A percentile compares a stretch with the other conserved stretches of the same genome.
These are phyloP conservation scores for Penaeus vannamei DNA, from an alignment of 1,140 invertebrate genomes.

Conservation along the genomic window DNA sequence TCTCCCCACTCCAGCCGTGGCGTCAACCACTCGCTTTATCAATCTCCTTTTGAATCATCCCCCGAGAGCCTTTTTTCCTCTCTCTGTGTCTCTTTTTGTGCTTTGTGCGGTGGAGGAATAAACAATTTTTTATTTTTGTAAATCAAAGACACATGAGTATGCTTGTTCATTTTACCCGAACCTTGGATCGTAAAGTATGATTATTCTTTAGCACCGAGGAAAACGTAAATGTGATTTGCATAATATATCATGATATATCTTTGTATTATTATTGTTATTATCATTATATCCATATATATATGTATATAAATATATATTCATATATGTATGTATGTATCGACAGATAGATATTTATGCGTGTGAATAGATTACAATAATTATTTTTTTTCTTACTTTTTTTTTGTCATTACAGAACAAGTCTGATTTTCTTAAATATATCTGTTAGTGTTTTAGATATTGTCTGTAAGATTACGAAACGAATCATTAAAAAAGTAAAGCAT, in stretches of 20 bases:
- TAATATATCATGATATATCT: constrained; percentile 10
- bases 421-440: too few relatives aligned
- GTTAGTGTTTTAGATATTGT: too few relatives aligned
- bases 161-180: not conserved
- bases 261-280: not conserved
- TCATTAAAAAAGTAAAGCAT: too few relatives aligned
- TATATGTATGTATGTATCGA: constrained; percentile 19
- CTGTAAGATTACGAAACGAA: too few relatives aligned
- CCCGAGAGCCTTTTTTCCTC: not conserved
- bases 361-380: too few relatives aligned
- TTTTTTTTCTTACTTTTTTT: too few relatives aligned
- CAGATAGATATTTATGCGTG: not conserved
- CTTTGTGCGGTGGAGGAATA: too few relatives aligned
- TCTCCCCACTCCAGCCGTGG: not conserved
- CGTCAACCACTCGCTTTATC: not conserved
- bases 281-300: constrained; percentile 22
- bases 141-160: not conserved
- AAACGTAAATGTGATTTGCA: not conserved
- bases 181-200: too few relatives aligned
- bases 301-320: constrained; percentile 30
- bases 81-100: not conserved
- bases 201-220: not conserved
- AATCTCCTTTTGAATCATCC: not conserved
- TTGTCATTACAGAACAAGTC: too few relatives aligned
- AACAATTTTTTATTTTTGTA: not conserved